These are phyloP conservation scores for Pissodes strobi DNA, from an alignment of 1,140 invertebrate species.

Conservation along the genomic window DNA sequence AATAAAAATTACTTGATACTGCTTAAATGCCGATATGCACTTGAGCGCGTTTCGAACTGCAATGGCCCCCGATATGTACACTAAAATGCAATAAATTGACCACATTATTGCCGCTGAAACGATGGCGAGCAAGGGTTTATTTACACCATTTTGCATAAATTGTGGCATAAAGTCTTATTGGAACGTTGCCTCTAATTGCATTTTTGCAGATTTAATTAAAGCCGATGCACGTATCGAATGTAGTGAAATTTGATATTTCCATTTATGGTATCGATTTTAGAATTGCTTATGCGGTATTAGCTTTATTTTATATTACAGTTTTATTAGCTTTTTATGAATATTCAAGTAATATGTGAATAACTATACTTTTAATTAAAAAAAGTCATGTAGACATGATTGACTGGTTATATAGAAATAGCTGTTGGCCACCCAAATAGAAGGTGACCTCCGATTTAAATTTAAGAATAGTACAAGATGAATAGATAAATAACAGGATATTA, in stretches of 20 bases:
- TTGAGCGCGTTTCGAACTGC: conserved; percentile 23
- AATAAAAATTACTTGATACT: conserved; percentile 25
- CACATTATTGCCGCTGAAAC: conserved; percentile 38
- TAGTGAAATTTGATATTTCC: conserved; percentile 19
- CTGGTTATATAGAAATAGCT: no score
- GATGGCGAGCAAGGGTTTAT: conserved; percentile 39
- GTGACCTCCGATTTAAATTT: no score
- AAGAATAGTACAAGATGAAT: no score
- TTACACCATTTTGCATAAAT: conserved; percentile 40
- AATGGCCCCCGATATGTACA: conserved; percentile 15
- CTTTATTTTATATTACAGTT: no score
- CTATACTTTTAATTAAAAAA: no score
- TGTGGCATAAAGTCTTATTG: conserved; percentile 18
- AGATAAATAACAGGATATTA: no score
- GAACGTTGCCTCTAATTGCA: conserved; percentile 12
- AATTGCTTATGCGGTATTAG: no score
- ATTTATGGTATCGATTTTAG: conserved; percentile 13
- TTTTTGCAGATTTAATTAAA: conserved; percentile 20
- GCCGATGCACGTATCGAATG: background rate
- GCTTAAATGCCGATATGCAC: conserved; percentile 26
- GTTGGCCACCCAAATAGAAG: no score
- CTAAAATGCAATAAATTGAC: conserved; percentile 39
- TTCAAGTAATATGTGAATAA: no score
- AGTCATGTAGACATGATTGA: no score
- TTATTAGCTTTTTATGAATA: no score